Conservation (phyloP, 2,888 invertebrate genomes). For the Yponomeuta sedellus region DNA sequence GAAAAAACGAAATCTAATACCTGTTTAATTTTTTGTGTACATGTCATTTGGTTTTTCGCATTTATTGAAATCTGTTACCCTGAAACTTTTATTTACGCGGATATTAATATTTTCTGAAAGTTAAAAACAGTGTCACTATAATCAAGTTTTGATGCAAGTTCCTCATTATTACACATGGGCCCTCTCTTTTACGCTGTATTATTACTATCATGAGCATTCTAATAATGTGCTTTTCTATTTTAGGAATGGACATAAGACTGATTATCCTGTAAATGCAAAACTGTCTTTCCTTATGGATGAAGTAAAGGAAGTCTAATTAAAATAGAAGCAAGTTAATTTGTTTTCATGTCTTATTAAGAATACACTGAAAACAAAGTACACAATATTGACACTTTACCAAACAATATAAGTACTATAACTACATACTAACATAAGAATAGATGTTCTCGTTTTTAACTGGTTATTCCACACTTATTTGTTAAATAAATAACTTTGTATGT, state of each 20-base stretch:
- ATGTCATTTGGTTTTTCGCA: too few relatives aligned
- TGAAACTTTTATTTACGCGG: too few relatives aligned
- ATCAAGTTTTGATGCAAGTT: too few relatives aligned
- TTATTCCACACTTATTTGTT: not conserved
- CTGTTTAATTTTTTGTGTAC: too few relatives aligned
- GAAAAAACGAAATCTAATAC: too few relatives aligned
- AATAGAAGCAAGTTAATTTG: not conserved
- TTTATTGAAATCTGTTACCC: too few relatives aligned
- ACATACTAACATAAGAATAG: not conserved
- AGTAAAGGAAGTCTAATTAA: constrained; percentile 20
- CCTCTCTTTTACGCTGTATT: too few relatives aligned
- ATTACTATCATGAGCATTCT: not conserved
- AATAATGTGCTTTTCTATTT: constrained; percentile 34
- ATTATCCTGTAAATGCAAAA: constrained; percentile 75
- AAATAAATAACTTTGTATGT: not conserved
- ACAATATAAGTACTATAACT: not conserved
- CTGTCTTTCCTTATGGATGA: constrained; percentile 70
- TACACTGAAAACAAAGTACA: not conserved
- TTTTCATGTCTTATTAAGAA: not conserved
- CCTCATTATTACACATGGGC: too few relatives aligned
- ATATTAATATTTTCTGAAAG: too few relatives aligned
- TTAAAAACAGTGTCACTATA: too few relatives aligned
- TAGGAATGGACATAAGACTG: constrained; percentile 70
- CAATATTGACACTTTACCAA: not conserved
- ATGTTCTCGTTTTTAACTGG: not conserved